A percentile compares a stretch with the other conserved stretches of the same genome.
Evolutionary conservation across 1,140 invertebrate species (phyloP).

Genomic region (Drosophila subpulchrella): DNA sequence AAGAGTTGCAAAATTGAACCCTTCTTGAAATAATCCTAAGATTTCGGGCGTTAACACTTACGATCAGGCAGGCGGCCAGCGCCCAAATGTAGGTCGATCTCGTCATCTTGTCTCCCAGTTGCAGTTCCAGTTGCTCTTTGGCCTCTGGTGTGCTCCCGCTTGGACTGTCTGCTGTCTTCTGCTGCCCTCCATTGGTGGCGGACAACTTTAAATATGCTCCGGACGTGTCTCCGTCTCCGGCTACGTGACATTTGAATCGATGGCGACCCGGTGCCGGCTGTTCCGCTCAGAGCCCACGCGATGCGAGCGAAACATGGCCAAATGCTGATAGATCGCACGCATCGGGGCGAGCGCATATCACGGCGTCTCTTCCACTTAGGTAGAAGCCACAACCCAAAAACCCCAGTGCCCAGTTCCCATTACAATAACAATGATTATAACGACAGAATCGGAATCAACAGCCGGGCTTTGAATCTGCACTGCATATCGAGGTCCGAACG

Average conservation of each 20-base stretch:
- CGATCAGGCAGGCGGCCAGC: constrained; percentile 79
- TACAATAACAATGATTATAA: constrained; percentile 10
- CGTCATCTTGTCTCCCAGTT: constrained; percentile 70
- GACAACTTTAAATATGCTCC: constrained; percentile 83
- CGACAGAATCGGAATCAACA: constrained; percentile 44
- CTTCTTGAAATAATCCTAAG: neutral
- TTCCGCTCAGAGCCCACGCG: constrained; percentile 63
- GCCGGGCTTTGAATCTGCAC: constrained; percentile 49
- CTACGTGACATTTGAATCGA: constrained; percentile 78
- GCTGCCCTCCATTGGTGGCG: constrained; percentile 54
- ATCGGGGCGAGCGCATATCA: constrained; percentile 60
- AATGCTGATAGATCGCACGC: constrained; percentile 72
- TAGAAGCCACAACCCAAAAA: constrained; percentile 57
- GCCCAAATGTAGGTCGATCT: constrained; percentile 73
- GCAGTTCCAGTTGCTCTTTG: constrained; percentile 59
- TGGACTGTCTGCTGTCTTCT: constrained; percentile 77
- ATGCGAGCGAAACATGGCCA: constrained; percentile 64
- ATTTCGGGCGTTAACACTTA: constrained; percentile 51
- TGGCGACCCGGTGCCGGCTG: constrained; percentile 37
- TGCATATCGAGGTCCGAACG: constrained; percentile 69
- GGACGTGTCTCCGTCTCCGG: constrained; percentile 23
- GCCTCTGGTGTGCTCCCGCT: constrained; percentile 56
- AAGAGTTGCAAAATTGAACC: neutral
- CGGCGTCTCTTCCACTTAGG: constrained; percentile 52
- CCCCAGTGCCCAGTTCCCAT: neutral